Percentiles rank a stretch among this genome's conserved stretches.
phyloP scores from a whole-genome alignment of 2,113 vertebrate genomes.

The Centrocercus urophasianus region DNA sequence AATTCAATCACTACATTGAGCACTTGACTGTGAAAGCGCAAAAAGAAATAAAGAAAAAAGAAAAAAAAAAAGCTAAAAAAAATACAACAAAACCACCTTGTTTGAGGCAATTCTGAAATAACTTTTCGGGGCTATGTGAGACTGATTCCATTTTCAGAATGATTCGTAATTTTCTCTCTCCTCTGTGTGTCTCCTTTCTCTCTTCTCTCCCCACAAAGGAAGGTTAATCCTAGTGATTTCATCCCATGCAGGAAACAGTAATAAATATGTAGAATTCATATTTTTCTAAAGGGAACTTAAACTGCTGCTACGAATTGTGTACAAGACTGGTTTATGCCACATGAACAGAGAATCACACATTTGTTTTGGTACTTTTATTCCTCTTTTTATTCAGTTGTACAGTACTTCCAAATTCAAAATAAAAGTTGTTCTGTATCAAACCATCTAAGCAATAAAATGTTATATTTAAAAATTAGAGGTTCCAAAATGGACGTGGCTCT shows the following conservation, averaged over 20 bases:
- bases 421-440: constrained; percentile 93
- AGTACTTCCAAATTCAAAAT: constrained; percentile 89
- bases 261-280: constrained; percentile 82
- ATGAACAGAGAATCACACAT: constrained; percentile 87
- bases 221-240: constrained; percentile 80
- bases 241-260: constrained; percentile 82
- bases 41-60: constrained; percentile 54
- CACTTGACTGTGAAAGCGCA: constrained; percentile 91
- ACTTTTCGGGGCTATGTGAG: constrained; percentile 53
- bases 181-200: constrained; percentile 43
- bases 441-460: constrained; percentile 98
- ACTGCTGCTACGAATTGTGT: constrained; percentile 87
- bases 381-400: constrained; percentile 84
- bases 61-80: constrained; percentile 41
- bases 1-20: constrained; percentile 95
- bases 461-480: constrained; percentile 85
- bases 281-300: constrained; percentile 89
- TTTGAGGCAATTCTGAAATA: constrained; percentile 58
- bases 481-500: constrained; percentile 1
- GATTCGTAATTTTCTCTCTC: constrained; percentile 42
- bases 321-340: constrained; percentile 85
- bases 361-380: constrained; percentile 82
- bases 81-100: constrained; percentile 26
- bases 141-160: constrained; percentile 68
- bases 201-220: constrained; percentile 76